phyloP scores from a whole-genome alignment of 2,113 vertebrate species.

The Acrocephalus kingi region DNA sequence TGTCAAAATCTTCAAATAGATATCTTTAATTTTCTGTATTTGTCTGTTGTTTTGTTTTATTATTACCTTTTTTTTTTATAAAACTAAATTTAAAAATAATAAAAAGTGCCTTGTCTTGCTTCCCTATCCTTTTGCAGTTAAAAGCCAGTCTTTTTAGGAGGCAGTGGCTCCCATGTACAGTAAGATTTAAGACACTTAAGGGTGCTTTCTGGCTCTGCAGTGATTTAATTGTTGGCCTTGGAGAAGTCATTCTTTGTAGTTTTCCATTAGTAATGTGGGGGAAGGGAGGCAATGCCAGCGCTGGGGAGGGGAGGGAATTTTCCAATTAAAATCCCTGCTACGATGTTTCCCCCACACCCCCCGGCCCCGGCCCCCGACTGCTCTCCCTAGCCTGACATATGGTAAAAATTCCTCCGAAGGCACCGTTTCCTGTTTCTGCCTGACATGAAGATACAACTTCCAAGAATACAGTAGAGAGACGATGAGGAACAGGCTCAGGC shows the following conservation, averaged over 20 bases:
- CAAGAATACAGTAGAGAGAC: conserved; percentile 50
- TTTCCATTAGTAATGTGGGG: conserved; percentile 5
- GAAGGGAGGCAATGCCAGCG: background rate
- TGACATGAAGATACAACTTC: conserved; percentile 52
- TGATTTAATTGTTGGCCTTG: conserved; percentile 6
- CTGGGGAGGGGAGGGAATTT: background rate
- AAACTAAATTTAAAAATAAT: background rate
- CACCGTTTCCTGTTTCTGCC: conserved; percentile 49
- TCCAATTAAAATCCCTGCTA: background rate
- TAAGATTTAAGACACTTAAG: background rate
- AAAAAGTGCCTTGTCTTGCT: background rate
- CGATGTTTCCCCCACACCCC: background rate
- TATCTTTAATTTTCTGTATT: background rate
- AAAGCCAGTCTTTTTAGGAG: background rate
- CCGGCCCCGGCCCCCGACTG: background rate
- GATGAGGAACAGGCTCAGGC: conserved; percentile 56
- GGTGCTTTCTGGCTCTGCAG: background rate
- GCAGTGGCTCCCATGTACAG: background rate
- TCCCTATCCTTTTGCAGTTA: background rate
- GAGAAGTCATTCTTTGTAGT: conserved; percentile 2
- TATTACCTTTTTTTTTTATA: background rate
- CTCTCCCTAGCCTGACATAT: conserved; percentile 39
- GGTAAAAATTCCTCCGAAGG: conserved; percentile 56
- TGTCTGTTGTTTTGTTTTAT: background rate
- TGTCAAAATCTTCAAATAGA: background rate